Percentiles rank a stretch among this genome's conserved stretches.
phyloP scores from a whole-genome alignment of 2,888 invertebrate genomes.

The Gerris lacustris region DNA sequence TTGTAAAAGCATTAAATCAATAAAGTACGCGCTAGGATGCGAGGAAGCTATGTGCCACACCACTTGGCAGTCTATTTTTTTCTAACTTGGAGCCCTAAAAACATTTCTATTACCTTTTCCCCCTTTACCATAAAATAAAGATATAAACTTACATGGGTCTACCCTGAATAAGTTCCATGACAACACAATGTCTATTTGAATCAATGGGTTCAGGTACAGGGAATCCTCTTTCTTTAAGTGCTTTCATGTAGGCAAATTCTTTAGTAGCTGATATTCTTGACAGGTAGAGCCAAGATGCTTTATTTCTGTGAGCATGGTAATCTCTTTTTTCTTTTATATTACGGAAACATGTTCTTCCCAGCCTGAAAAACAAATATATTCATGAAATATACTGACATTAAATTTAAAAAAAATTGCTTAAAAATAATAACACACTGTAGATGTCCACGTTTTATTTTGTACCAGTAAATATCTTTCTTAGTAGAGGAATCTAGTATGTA shows the following conservation, averaged over 20 bases:
- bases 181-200: conserved; percentile 86
- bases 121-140: too few relatives aligned
- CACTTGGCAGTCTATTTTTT: too few relatives aligned
- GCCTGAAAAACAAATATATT: conserved; percentile 40
- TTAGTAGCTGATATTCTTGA: conserved; percentile 92
- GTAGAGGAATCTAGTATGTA: too few relatives aligned
- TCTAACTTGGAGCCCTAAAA: too few relatives aligned
- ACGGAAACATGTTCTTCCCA: conserved; percentile 92
- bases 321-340: conserved; percentile 92
- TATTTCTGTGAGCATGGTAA: conserved; percentile 83
- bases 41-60: too few relatives aligned
- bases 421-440: neutral
- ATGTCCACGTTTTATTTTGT: too few relatives aligned
- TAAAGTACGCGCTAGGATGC: too few relatives aligned
- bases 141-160: conserved; percentile 54
- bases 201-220: conserved; percentile 92
- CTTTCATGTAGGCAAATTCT: conserved; percentile 96
- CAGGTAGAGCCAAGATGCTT: conserved; percentile 89
- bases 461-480: too few relatives aligned
- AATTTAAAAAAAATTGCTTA: neutral
- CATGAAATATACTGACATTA: conserved; percentile 7
- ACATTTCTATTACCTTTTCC: too few relatives aligned
- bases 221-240: conserved; percentile 75
- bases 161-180: conserved; percentile 86
- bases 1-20: too few relatives aligned